These are phyloP conservation scores for Mycteria americana DNA, from an alignment of 2,797 vertebrate species.

Conservation along the genomic window DNA sequence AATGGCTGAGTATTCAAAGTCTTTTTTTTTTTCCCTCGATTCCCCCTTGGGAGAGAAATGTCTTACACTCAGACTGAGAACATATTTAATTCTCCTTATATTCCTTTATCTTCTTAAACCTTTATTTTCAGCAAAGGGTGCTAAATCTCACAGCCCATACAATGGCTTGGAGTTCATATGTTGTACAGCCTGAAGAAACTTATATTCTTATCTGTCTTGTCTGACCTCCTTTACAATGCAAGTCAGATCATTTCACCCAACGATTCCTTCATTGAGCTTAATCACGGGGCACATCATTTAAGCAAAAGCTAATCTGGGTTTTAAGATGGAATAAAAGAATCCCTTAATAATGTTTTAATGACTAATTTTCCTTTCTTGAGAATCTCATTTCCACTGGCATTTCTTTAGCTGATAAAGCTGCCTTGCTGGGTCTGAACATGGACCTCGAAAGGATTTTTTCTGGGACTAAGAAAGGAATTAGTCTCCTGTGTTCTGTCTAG, in stretches of 20 bases:
- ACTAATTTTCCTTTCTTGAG: not conserved
- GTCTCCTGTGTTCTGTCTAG: not conserved
- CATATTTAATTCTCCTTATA: not conserved
- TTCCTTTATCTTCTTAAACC: not conserved
- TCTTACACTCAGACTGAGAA: not conserved
- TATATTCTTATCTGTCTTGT: not conserved
- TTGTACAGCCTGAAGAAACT: not conserved
- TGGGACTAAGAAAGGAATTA: not conserved
- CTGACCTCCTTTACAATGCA: not conserved
- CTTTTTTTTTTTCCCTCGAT: not conserved
- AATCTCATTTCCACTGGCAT: not conserved
- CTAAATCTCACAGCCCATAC: not conserved
- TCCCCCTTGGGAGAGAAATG: not conserved
- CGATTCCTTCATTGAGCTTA: not conserved
- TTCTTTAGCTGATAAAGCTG: not conserved
- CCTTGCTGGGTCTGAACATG: accelerated
- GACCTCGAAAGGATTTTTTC: not conserved
- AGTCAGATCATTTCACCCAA: not conserved
- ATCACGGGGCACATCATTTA: not conserved
- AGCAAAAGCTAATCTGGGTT: not conserved
- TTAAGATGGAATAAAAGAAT: not conserved
- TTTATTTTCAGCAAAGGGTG: not conserved
- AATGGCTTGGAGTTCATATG: not conserved
- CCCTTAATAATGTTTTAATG: not conserved
- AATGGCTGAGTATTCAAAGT: not conserved